Base-by-base conservation (phyloP, 1,140 invertebrate species). In the Scaptodrosophila lebanonensis region DNA sequence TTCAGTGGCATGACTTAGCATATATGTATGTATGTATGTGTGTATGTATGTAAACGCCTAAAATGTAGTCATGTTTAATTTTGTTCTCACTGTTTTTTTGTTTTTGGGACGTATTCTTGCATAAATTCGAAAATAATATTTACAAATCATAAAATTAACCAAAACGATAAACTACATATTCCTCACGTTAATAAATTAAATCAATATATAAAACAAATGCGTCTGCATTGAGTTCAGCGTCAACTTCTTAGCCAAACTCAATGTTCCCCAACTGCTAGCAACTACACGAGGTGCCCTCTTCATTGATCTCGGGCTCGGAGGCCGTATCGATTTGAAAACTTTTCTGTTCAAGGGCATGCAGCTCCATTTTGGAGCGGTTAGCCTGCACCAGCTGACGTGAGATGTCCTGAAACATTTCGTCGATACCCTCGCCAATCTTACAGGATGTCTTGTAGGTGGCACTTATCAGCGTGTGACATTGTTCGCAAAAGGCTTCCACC, bases 351-450 rank as follows among this genome's bases (percentile, higher is more conserved):
- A 94, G 90, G 13, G 91, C 91, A 76, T 94, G 93, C n/a, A 95
- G 87, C 66, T 95, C 94, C 87, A 95, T 91, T 65, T 92, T 90
- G n/a, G 93, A 95, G 54, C 93, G 88, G 82, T 95, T 95, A 9
- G 92, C 91, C 53, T 93, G 91, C 0, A 94, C 91, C 40, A 96
- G 85, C 62, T 95, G 93, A 43, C 90, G 89, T 1, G 95, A 94
- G 84, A 97, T 95, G 65, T 96, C 94, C 44, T 90, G 88, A 86
- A 97, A 97, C 95, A 97, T 97, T 86, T 97, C 95, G 58, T 95
- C 92, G 5, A 97, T 89, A 1, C 95, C 95, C 83, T 92, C 91
- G 2, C 94, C 94, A 50, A 92, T 95, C 88, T 96, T 97, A 77
- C 96, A 97, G 13, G 95, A 97, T 11, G 95, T 96, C 86, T 95